Conservation (phyloP, 2,113 vertebrate genomes). For the Gobio gobio region DNA sequence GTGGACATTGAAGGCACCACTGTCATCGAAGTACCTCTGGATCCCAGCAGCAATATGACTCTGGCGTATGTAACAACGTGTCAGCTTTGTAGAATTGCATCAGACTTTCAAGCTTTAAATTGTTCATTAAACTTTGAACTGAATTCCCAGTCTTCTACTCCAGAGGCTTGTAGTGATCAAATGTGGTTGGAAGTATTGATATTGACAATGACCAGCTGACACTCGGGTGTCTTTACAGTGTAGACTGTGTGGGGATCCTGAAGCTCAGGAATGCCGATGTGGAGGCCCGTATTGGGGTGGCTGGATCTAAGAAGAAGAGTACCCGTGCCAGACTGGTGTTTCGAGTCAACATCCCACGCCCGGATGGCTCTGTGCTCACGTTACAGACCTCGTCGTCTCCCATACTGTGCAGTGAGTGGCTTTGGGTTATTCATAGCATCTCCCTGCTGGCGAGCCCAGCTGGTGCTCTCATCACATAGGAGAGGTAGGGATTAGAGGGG, state of each 20-base stretch:
- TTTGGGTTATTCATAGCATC: conserved; percentile 30
- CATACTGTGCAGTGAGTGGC: conserved; percentile 94
- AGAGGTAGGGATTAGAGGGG: conserved; percentile 26
- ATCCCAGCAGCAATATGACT: conserved; percentile 94
- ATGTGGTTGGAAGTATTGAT: neutral
- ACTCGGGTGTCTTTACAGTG: conserved; percentile 72
- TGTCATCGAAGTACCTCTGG: conserved; percentile 94
- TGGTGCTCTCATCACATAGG: conserved; percentile 35
- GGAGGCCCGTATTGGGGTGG: conserved; percentile 95
- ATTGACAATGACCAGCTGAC: conserved; percentile 9
- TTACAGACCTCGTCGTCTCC: conserved; percentile 93
- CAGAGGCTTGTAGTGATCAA: neutral
- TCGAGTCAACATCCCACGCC: conserved; percentile 88
- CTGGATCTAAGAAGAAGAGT: conserved; percentile 98
- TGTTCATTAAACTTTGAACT: no score
- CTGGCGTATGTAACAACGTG: conserved; percentile 84
- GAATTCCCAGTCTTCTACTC: no score
- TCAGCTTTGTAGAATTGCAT: neutral
- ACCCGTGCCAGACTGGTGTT: conserved; percentile 96
- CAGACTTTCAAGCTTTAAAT: neutral
- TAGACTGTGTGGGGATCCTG: conserved; percentile 96
- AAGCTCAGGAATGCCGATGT: conserved; percentile 98
- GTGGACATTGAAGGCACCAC: conserved; percentile 96
- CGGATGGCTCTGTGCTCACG: conserved; percentile 92
- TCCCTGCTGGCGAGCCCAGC: conserved; percentile 25